These are phyloP conservation scores for Chydorus sphaericus DNA, from an alignment of 2,888 invertebrate species.

Conservation along the genomic window DNA sequence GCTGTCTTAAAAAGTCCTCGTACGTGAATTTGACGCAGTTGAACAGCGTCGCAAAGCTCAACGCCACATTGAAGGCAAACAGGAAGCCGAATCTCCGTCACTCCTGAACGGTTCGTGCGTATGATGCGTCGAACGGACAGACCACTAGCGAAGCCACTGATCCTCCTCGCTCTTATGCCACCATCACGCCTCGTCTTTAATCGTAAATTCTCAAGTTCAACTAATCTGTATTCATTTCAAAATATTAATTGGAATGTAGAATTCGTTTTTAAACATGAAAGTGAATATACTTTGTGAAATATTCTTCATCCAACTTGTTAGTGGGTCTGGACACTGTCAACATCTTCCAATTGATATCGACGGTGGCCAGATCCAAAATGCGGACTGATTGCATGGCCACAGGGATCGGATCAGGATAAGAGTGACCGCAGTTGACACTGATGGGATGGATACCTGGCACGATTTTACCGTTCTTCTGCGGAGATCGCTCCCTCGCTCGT, in stretches of 20 bases:
- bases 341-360: conserved; percentile 87
- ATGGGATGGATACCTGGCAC: conserved; percentile 45
- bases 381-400: conserved; percentile 60
- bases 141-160: not conserved
- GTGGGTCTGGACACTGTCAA: conserved; percentile 74
- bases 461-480: conserved; percentile 48
- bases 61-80: conserved; percentile 7
- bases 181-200: not conserved
- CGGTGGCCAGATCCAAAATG: conserved; percentile 61
- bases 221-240: conserved; percentile 40
- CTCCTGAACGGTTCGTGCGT: conserved; percentile 10
- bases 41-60: conserved; percentile 2
- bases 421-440: conserved; percentile 29
- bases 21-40: conserved; percentile 2
- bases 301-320: conserved; percentile 67
- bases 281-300: conserved; percentile 51
- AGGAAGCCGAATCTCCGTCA: conserved; percentile 8
- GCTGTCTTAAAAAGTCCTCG: not conserved
- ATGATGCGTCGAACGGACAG: not conserved
- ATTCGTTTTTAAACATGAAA: not conserved
- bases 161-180: not conserved
- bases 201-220: conserved; percentile 59
- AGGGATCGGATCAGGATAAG: conserved; percentile 57
- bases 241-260: not conserved
- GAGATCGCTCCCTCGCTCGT: conserved; percentile 58